phyloP scores from a whole-genome alignment of 2,888 invertebrate species.

The Brachyopa scutellaris region DNA sequence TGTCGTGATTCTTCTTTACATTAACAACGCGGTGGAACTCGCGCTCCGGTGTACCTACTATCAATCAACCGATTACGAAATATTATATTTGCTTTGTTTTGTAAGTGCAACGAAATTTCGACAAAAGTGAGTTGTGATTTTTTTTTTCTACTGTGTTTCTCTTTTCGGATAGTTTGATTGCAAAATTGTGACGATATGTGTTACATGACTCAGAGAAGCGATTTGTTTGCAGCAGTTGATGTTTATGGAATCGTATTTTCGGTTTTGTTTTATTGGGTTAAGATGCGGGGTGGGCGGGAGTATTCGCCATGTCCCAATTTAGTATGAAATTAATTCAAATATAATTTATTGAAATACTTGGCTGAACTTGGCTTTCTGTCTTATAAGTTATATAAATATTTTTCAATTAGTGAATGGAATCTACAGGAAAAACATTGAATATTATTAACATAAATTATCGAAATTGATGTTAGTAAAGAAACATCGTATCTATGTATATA shows the following conservation, averaged over 20 bases:
- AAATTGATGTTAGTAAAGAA: background rate
- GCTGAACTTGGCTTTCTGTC: background rate
- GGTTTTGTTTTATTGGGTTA: background rate
- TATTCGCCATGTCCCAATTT: slow-evolving; percentile 3
- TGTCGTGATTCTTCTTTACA: slow-evolving; percentile 79
- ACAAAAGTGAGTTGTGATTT: slow-evolving; percentile 66
- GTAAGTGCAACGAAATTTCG: slow-evolving; percentile 62
- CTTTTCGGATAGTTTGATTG: slow-evolving; percentile 25
- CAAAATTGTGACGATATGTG: slow-evolving; percentile 42
- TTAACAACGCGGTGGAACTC: slow-evolving; percentile 75
- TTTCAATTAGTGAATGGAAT: background rate
- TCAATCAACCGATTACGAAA: slow-evolving; percentile 55
- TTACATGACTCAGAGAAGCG: slow-evolving; percentile 30
- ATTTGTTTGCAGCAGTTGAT: slow-evolving; percentile 4
- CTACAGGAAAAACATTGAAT: slow-evolving; percentile 26
- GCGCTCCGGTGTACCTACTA: slow-evolving; percentile 45
- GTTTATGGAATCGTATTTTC: background rate
- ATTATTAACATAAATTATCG: slow-evolving; percentile 2
- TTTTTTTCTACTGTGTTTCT: background rate
- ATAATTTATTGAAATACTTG: background rate
- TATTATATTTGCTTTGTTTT: slow-evolving; percentile 61
- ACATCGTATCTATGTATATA: too few relatives aligned
- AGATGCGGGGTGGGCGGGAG: too few relatives aligned
- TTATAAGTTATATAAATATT: slow-evolving; percentile 17
- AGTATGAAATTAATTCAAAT: background rate